These are phyloP conservation scores for Epicauta chinensis DNA, from an alignment of 1,140 invertebrate species.

Conservation along the genomic window DNA sequence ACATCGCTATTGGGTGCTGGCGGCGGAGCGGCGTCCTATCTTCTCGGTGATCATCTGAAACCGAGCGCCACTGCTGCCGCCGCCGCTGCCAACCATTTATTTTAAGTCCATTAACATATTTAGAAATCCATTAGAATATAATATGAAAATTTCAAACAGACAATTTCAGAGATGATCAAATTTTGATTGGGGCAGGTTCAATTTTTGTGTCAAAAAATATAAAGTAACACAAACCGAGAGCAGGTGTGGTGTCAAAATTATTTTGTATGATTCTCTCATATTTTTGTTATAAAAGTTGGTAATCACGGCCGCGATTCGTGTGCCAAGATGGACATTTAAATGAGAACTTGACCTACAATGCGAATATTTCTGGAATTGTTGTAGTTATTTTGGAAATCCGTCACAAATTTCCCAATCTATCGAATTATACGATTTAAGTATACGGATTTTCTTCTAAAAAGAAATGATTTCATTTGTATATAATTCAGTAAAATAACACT, in stretches of 20 bases:
- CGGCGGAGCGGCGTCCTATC: slow-evolving; percentile 38
- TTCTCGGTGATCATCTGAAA: slow-evolving; percentile 41
- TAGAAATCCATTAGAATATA: no score
- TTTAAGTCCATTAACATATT: slow-evolving; percentile 30
- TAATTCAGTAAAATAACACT: not conserved
- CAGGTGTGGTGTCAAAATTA: no score
- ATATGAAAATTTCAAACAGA: no score
- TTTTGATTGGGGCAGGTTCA: no score
- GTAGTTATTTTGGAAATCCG: slow-evolving; percentile 17
- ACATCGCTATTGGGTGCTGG: slow-evolving; percentile 41
- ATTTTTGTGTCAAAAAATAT: no score
- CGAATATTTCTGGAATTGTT: not conserved
- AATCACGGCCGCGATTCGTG: no score
- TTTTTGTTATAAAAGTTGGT: no score
- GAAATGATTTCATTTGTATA: not conserved
- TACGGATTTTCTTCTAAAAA: slow-evolving; percentile 22
- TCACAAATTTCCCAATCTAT: slow-evolving; percentile 25
- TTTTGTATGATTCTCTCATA: no score
- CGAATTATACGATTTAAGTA: slow-evolving; percentile 29
- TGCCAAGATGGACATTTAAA: no score
- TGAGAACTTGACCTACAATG: no score
- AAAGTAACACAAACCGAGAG: no score
- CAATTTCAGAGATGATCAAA: no score
- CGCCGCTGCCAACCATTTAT: slow-evolving; percentile 37
- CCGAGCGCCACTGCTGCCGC: slow-evolving; percentile 27